Conservation (phyloP, 1,140 invertebrate species). For the Steinernema khuongi region DNA sequence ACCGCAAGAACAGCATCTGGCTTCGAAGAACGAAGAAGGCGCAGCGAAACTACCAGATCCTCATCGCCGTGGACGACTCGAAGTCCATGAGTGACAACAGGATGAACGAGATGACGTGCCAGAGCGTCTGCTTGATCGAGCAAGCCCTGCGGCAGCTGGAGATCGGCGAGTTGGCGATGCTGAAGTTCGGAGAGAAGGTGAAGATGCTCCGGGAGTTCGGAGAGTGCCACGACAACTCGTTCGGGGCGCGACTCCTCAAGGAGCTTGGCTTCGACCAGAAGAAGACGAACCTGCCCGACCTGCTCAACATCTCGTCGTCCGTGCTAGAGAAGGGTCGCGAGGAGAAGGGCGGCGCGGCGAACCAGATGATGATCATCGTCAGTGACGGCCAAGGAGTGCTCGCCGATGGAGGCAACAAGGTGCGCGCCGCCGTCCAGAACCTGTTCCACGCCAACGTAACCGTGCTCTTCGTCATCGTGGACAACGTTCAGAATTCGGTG, state of each 20-base stretch:
- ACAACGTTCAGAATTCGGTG: slow-evolving; percentile 88
- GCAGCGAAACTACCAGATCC: slow-evolving; percentile 90
- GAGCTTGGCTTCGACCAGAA: slow-evolving; percentile 63
- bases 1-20: slow-evolving; percentile 99
- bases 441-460: slow-evolving; percentile 78
- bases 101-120: slow-evolving; percentile 83
- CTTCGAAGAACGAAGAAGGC: slow-evolving; percentile 86
- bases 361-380: slow-evolving; percentile 83
- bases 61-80: slow-evolving; percentile 93
- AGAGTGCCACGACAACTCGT: slow-evolving; percentile 58
- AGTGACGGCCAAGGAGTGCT: slow-evolving; percentile 89
- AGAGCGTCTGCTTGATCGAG: slow-evolving; percentile 84
- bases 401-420: slow-evolving; percentile 75
- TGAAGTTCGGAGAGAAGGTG: slow-evolving; percentile 84
- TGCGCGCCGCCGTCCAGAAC: slow-evolving; percentile 73
- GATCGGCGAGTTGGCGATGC: slow-evolving; percentile 79
- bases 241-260: slow-evolving; percentile 60
- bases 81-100: slow-evolving; percentile 81
- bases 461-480: slow-evolving; percentile 87
- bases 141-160: slow-evolving; percentile 84
- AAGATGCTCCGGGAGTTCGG: slow-evolving; percentile 70
- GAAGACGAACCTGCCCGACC: slow-evolving; percentile 67
- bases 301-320: slow-evolving; percentile 63
- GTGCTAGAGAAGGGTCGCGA: slow-evolving; percentile 24
- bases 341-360: slow-evolving; percentile 15